Conservation (phyloP, 2,113 vertebrate genomes). For the Lutjanus erythropterus region DNA sequence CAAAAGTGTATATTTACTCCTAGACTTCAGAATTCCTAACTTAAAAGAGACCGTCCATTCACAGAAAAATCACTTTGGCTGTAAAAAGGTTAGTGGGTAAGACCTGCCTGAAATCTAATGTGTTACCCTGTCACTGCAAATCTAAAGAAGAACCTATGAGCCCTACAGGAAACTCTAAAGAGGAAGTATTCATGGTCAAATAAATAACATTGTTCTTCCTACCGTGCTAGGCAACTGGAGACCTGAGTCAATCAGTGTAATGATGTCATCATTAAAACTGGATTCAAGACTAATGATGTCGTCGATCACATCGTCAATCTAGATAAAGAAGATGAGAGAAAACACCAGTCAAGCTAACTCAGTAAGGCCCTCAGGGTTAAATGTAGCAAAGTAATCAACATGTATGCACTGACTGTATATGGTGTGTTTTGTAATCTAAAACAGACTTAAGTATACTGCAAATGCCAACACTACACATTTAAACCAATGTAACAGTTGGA, state of each 20-base stretch:
- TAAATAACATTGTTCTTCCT: conserved; percentile 57
- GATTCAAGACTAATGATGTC: conserved; percentile 95
- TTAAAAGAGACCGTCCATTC: conserved; percentile 46
- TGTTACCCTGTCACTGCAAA: neutral
- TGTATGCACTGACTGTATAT: neutral
- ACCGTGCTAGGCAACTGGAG: conserved; percentile 92
- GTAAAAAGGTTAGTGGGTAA: neutral
- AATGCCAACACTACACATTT: conserved; percentile 1
- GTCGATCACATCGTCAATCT: conserved; percentile 95
- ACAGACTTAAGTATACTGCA: neutral
- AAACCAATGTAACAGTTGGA: neutral
- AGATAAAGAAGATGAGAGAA: conserved; percentile 43
- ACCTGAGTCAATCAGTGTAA: conserved; percentile 88
- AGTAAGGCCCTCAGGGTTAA: neutral
- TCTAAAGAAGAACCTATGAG: neutral
- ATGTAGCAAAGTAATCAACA: conserved; percentile 2
- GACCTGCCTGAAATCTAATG: neutral
- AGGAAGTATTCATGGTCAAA: conserved; percentile 26
- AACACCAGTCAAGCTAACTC: conserved; percentile 2
- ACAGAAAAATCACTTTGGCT: conserved; percentile 6
- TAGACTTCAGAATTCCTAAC: conserved; percentile 66
- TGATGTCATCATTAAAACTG: conserved; percentile 94
- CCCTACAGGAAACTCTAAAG: conserved; percentile 17
- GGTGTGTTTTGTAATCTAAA: neutral
- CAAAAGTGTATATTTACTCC: conserved; percentile 78